These are phyloP conservation scores for Glossophaga mutica DNA, from an alignment of 2,797 vertebrate genomes.

Conservation along the genomic window DNA sequence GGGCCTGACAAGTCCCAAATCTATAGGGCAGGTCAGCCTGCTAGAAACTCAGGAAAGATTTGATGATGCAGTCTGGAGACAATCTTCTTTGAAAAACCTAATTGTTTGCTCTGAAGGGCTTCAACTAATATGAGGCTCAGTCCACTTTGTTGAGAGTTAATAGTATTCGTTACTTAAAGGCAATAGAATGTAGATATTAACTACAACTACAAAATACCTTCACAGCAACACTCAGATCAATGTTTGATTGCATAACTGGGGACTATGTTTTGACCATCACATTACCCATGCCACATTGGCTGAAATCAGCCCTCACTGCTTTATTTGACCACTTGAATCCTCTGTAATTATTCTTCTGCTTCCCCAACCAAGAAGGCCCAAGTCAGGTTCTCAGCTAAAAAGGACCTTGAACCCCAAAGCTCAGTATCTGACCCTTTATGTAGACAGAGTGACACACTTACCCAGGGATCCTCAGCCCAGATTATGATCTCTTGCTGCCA, in stretches of 20 bases:
- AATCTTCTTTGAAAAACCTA: background rate
- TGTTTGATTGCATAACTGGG: background rate
- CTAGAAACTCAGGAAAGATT: background rate
- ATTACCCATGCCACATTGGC: background rate
- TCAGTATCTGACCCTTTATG: conserved; percentile 39
- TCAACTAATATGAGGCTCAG: background rate
- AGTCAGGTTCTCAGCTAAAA: conserved; percentile 72
- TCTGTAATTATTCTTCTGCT: conserved; percentile 66
- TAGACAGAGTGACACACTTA: conserved; percentile 4
- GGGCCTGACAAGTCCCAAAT: background rate
- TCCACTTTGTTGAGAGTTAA: background rate
- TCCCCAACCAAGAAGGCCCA: conserved; percentile 65
- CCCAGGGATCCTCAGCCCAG: background rate
- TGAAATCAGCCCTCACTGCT: background rate
- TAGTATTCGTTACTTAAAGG: background rate
- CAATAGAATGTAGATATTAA: background rate
- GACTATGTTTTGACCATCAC: background rate
- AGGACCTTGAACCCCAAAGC: conserved; percentile 64
- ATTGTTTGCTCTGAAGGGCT: background rate
- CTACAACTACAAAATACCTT: background rate
- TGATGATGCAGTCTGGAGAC: background rate
- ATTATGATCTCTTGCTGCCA: background rate
- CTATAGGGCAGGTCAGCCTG: background rate
- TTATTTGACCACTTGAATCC: conserved; percentile 68
- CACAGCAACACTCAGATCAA: background rate